Evolutionary conservation across 2,113 vertebrate species (phyloP), one percentile per base, ranked within the genome.

Genomic region (Hymenochirus boettgeri): DNA sequence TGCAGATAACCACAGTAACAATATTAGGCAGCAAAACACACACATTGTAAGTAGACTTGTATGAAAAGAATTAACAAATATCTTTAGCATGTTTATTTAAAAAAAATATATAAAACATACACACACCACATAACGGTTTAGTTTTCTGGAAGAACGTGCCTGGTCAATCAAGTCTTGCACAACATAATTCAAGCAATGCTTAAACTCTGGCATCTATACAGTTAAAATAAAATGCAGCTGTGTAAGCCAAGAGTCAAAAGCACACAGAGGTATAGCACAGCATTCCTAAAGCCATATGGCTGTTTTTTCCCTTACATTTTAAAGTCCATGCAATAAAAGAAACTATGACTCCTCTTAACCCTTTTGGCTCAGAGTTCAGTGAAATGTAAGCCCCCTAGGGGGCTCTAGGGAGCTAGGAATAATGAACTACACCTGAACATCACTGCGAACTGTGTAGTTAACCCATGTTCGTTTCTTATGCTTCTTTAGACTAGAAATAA

Each of bases 291-390:
- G 22, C 65, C 65, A 60, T 69, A 69, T 60, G 65, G 46, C 56
- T 53, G 48, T 22, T 45, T 42, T 69, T 57, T 46, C 33, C 47
- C 50, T 45, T 39, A 60, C 52, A 69, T 37, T 60, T 69, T 52
- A 33, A 31, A 69, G 47, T 52, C 47, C 54, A 35, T 39, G 56
- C 33, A 53, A 45, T 19, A 69, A 56, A 69, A 57, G 65, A 69
- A 69, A 69, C 58, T 57, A 66, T 66, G 64, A 66, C 65, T 52
- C n/a, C 13, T 23, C 25, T 69, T 69, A 69, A 69, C 65, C 65
- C 47, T 24, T 60, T 15, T 21, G 46, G 19, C 31, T 33, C 18
- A 10, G 19, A n/a, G 10, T 18, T 4, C 29, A 39, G 27, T 23
- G 39, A 26, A 37, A 17, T 9, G 24, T 31, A 17, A 66, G 24